Evolutionary conservation across 2,888 invertebrate species (phyloP), one percentile per base, ranked within the genome.

Genomic region (Lamellibrachia satsuma): DNA sequence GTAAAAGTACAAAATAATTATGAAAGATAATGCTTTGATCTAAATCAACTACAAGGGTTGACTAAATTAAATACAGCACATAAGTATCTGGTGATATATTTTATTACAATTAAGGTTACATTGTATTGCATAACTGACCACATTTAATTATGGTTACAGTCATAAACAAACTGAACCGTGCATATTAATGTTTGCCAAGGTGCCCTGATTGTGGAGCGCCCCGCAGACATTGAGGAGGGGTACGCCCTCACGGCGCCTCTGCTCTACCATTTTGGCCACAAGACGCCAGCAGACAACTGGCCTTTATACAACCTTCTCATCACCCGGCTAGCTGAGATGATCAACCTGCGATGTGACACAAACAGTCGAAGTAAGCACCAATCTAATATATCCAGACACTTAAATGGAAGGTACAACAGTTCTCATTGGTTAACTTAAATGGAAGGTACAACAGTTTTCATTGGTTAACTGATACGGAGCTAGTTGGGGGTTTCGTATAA

Each of bases 241-340:
- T 99, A 99, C 96, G 98, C 98, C 91, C 98, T 98, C 96, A 98
- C 98, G 94, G 98, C 99, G 0, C 99, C 99, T 0, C 96, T 99
- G 2, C 98, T 99, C 0, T 99, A 98, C 96, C 99, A 99, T 97
- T 99, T 98, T 96, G 99, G 99, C 0, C 98, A 99, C 96, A 98
- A 98, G 94, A 96, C 97, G 0, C 98, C 98, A 0, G 97, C 97
- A 9, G 97, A 97, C 0, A 99, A 99, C 96, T 96, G 98, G 7
- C 98, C 98, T 7, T 97, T 99, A 0, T 99, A 98, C 96, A 98
- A 98, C 95, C 97, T 98, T 15, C 97, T 99, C 4, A 98, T 98
- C 3, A 97, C 98, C 0, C 97, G 98, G 95, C 97, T 99, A 94
- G 98, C 99, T 0, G 98, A 98, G 95, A 98, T 98, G 9, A 98